Evolutionary conservation across 2,888 invertebrate species (phyloP), one percentile per base, ranked within the genome.

Genomic region (Dioctria rufipes): DNA sequence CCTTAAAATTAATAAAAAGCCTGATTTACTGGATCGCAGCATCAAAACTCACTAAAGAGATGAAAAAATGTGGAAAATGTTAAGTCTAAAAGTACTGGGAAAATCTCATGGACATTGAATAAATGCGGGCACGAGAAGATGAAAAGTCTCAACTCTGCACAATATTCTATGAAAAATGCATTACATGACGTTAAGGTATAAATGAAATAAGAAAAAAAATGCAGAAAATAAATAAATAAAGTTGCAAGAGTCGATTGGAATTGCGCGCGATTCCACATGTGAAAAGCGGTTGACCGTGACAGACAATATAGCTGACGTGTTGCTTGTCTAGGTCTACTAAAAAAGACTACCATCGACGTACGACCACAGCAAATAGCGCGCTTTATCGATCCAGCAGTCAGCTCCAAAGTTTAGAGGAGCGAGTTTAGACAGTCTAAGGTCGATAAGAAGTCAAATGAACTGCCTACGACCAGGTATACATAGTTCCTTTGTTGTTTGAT

Each of bases 241-340:
- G 40, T 75, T 75, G 75, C 75, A 60, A 39, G 61, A 75, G 75
- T 61, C 75, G 60, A 75, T 75, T 75, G 60, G 78, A 78, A 78
- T 46, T 78, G 78, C 73, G 79, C 77, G 81, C 67, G 61, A 80
- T 80, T 63, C 75, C 75, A 66, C 75, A 80, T 77, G 69, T 78
- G 81, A 77, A 80, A 81, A 81, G 81, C 80, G 61, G 81, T 81
- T 81, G 81, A 61, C 81, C 81, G 61, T 81, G 81, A 81, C 80
- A 81, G 77, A 81, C 67, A 71, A 51, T 71, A 49, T 42, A 9
- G 78, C 49, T 66, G 63, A 78, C 66, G 75, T 60, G 43, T 11
- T 54, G 43, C 66, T 60, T 40, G 49, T 42, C 40, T 51, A 54
- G 60, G 60, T 58, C 75, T 58, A 46, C 61, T 25, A 25, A 5